Evolutionary conservation across 1,140 invertebrate species (phyloP).

Genomic region (Conopomorpha cramerella): DNA sequence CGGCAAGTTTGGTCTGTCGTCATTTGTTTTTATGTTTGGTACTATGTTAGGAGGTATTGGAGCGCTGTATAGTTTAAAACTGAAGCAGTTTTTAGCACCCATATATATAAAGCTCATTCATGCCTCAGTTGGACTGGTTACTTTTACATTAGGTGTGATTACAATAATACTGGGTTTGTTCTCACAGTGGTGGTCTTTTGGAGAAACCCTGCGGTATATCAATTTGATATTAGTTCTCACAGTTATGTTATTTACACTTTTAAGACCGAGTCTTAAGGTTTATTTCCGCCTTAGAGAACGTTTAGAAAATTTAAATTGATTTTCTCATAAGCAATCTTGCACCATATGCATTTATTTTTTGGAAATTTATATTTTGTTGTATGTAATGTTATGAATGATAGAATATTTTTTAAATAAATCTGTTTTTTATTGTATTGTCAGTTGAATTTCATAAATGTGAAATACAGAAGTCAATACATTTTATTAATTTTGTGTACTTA

Average conservation of each 20-base stretch:
- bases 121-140: conserved; percentile 36
- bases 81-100: conserved; percentile 46
- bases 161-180: conserved; percentile 41
- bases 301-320: conserved; percentile 26
- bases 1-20: conserved; percentile 44
- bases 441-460: too few species aligned
- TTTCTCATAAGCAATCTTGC: too few species aligned
- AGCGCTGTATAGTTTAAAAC: conserved; percentile 42
- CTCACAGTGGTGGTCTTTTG: conserved; percentile 41
- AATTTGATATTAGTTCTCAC: conserved; percentile 29
- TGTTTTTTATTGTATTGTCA: too few species aligned
- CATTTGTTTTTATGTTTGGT: conserved; percentile 36
- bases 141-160: conserved; percentile 39
- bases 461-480: too few species aligned
- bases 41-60: conserved; percentile 42
- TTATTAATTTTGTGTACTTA: too few species aligned
- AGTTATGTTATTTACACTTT: conserved; percentile 38
- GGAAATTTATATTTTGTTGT: too few species aligned
- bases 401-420: too few species aligned
- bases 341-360: too few species aligned
- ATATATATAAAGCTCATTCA: conserved; percentile 51
- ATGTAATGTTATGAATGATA: too few species aligned
- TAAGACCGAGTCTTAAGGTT: conserved; percentile 45
- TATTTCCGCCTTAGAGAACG: conserved; percentile 51
- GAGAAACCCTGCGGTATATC: conserved; percentile 28